Conservation (phyloP, 2,113 vertebrate genomes). For the Rutilus rutilus region DNA sequence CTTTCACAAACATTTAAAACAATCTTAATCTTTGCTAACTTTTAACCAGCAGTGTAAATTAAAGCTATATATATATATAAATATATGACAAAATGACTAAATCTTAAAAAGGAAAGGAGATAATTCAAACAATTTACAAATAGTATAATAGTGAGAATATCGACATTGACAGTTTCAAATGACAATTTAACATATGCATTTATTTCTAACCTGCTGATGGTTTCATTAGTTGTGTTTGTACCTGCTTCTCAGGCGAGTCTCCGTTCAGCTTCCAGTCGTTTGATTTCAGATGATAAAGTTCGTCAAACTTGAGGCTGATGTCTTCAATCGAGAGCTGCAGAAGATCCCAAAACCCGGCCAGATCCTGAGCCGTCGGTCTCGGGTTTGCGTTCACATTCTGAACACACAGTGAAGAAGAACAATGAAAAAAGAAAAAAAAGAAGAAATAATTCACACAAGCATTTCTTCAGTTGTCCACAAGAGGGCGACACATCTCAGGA, state of each 20-base stretch:
- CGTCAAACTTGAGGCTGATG: conserved; percentile 99
- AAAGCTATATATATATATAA: not conserved
- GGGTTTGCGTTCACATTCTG: conserved; percentile 95
- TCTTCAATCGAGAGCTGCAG: conserved; percentile 99
- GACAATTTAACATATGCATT: not conserved
- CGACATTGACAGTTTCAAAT: not conserved
- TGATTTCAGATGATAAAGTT: conserved; percentile 97
- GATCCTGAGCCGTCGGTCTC: conserved; percentile 93
- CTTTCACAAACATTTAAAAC: not conserved
- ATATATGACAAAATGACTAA: not conserved
- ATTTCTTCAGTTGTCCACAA: conserved; percentile 36
- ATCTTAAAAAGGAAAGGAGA: not conserved
- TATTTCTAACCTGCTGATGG: not conserved
- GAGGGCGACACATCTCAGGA: conserved; percentile 32
- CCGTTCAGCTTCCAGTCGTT: conserved; percentile 89
- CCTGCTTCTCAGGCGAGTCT: conserved; percentile 90
- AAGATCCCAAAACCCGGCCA: conserved; percentile 99
- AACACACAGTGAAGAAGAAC: not conserved
- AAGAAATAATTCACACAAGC: not conserved
- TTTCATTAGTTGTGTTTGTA: conserved; percentile 21
- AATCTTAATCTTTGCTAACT: not conserved
- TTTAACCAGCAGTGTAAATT: not conserved
- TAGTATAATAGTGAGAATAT: not conserved
- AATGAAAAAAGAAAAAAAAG: not conserved
- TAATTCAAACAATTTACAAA: not conserved